Evolutionary conservation across 2,888 invertebrate species (phyloP).

Genomic region (Stenodema calcarata): DNA sequence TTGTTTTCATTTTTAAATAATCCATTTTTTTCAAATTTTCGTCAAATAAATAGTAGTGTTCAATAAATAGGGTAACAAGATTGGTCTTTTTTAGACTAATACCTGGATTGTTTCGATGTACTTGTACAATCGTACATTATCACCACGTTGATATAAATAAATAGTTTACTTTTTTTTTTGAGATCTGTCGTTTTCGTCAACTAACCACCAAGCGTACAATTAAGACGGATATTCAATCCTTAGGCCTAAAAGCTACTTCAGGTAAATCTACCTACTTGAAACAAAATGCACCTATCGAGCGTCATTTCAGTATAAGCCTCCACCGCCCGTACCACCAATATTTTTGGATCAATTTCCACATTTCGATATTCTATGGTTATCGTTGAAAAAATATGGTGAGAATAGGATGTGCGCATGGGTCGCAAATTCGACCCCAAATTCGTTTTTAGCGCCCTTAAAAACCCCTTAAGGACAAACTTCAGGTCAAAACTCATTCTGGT

Average conservation of each 20-base stretch:
- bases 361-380: neutral
- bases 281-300: neutral
- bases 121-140: constrained; percentile 42
- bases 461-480: too few species aligned
- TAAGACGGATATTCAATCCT: constrained; percentile 54
- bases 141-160: constrained; percentile 30
- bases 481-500: too few species aligned
- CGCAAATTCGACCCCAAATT: too few species aligned
- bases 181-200: constrained; percentile 41
- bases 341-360: too few species aligned
- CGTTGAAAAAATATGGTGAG: too few species aligned
- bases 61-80: constrained; percentile 1
- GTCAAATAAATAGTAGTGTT: neutral
- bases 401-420: too few species aligned
- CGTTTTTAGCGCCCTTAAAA: too few species aligned
- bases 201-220: constrained; percentile 52
- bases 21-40: neutral
- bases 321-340: too few species aligned
- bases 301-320: neutral
- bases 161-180: constrained; percentile 19
- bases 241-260: constrained; percentile 49
- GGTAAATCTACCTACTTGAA: neutral
- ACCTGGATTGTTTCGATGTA: constrained; percentile 44
- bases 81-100: constrained; percentile 34
- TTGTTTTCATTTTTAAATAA: constrained; percentile 32